Evolutionary conservation across 2,888 invertebrate species (phyloP).

Genomic region (Caenorhabditis panamensis): DNA sequence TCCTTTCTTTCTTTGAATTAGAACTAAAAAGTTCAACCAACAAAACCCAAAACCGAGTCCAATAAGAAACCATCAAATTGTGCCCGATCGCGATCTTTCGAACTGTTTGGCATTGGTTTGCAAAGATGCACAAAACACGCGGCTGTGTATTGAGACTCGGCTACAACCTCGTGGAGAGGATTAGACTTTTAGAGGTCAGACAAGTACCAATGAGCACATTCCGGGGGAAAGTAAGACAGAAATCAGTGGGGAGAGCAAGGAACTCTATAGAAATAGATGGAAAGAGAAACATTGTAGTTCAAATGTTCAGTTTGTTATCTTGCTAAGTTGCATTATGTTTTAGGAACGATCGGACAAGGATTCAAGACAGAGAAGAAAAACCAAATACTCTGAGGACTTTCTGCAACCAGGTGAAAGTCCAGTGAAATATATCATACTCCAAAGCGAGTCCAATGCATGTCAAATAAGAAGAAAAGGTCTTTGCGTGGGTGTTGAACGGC

Average conservation of each 20-base stretch:
- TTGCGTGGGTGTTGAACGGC: no score
- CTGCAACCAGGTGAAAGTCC: no score
- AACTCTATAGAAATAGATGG: background rate
- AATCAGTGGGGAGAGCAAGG: background rate
- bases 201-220: constrained; percentile 50
- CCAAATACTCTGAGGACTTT: no score
- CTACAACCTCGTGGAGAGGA: constrained; percentile 1
- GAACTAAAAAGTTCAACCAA: constrained; percentile 20
- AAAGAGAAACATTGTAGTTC: background rate
- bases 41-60: constrained; percentile 7
- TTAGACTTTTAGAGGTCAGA: constrained; percentile 49
- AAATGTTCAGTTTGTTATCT: background rate
- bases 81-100: no score
- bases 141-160: constrained; percentile 16
- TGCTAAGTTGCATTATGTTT: no score
- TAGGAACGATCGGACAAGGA: no score
- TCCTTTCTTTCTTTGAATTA: background rate
- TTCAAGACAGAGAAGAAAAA: no score
- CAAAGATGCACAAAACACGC: constrained; percentile 8
- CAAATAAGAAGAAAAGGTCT: no score
- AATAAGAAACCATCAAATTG: no score
- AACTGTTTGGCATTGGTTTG: constrained; percentile 26
- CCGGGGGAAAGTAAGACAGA: background rate
- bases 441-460: no score
- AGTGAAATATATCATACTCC: no score